Conservation (phyloP, 2,113 vertebrate species). For the Myanophis thanlyinensis region DNA sequence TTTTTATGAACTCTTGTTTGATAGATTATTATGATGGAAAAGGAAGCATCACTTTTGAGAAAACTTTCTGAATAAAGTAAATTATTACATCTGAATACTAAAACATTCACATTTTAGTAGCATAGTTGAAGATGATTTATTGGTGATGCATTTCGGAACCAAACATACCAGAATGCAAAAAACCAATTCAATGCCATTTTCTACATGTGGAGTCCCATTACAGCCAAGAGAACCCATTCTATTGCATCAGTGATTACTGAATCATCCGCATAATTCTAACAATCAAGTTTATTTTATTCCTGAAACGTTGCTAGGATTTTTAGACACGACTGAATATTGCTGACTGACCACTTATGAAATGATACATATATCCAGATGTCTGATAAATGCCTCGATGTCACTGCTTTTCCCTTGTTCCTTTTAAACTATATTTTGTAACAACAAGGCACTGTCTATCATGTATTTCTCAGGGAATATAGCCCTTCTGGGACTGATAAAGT, state of each 20-base stretch:
- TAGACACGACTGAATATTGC: conserved; percentile 38
- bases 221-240: background rate
- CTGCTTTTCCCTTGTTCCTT: conserved; percentile 26
- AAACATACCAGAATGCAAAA: background rate
- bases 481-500: conserved; percentile 58
- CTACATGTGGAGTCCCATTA: background rate
- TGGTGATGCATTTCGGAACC: background rate
- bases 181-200: background rate
- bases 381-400: conserved; percentile 7
- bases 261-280: conserved; percentile 18
- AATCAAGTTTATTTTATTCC: conserved; percentile 23
- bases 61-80: background rate
- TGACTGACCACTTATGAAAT: conserved; percentile 38
- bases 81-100: conserved; percentile 29
- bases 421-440: conserved; percentile 50
- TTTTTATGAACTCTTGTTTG: conserved; percentile 10
- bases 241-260: conserved; percentile 1
- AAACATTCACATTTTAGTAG: background rate
- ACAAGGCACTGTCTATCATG: conserved; percentile 41
- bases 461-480: conserved; percentile 61
- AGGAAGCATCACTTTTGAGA: conserved; percentile 20
- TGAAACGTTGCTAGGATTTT: conserved; percentile 22
- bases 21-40: conserved; percentile 29
- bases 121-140: background rate
- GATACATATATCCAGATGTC: conserved; percentile 28